Base-by-base conservation (phyloP, 2,113 vertebrate genomes). In the Clarias batrachus region DNA sequence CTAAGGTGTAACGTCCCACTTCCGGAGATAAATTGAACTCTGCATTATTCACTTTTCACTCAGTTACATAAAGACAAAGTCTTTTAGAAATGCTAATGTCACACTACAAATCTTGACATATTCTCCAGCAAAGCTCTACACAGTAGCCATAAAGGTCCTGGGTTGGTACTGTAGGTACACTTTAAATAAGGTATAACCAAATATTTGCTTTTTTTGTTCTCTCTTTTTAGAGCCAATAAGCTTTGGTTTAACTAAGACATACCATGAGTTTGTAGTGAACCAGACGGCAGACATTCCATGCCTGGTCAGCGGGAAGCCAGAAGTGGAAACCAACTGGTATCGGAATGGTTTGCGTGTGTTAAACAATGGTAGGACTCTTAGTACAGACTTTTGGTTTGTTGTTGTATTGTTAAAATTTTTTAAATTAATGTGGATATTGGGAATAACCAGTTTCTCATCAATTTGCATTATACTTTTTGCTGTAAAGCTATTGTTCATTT, bases 261-360 rank as follows among this genome's bases (percentile, higher is more conserved):
- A 94, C 86, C 93, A 95, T 87, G 95, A 95, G 90, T 95, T 95
- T 89, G 87, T 94, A 84, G 88, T 91, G 54, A 95, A 93, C 21
- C 85, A 82, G 27, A 27, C 90, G 0, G 94, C 70, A 3, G 0
- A 70, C 3, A 80, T 95, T 60, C 92, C 94, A 2, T 96, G 95
- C 27, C 0, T 59, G 23, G 94, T 88, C 79, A 91, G 88, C 0
- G 95, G 95, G 21, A 37, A 88, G 71, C 95, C 95, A 12, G 74
- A 13, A 0, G 91, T 95, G 84, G 91, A 93, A 9, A 89, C 93
- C 73, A 62, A 59, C 25, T 96, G 95, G 95, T 3, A 83, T 3
- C 88, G 84, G 88, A 68, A 91, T 56, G 2, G 12, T 5, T 16
- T 77, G 21, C 62, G 25, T 13, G 83, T 94, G 77, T 3, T 77